phyloP scores from a whole-genome alignment of 2,113 vertebrate genomes.

The Perca schrenkii region DNA sequence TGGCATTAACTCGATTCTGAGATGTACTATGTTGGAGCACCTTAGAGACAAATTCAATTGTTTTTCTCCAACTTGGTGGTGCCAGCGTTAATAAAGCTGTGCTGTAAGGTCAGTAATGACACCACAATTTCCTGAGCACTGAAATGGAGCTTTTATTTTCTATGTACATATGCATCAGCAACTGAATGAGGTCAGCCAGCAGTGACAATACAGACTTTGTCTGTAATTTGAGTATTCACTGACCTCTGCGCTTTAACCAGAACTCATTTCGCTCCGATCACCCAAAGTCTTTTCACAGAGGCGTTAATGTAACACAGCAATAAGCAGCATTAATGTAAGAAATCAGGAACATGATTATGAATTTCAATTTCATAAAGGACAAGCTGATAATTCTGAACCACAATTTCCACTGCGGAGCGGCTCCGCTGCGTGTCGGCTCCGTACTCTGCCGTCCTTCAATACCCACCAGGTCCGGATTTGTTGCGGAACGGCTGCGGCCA shows the following conservation, averaged over 20 bases:
- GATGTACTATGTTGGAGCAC: neutral
- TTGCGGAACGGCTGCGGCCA: too few species aligned
- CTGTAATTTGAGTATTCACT: slow-evolving; percentile 28
- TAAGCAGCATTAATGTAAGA: neutral
- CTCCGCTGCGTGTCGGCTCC: too few species aligned
- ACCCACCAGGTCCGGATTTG: too few species aligned
- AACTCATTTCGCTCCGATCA: slow-evolving; percentile 8
- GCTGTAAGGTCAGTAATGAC: slow-evolving; percentile 32
- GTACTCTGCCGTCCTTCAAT: too few species aligned
- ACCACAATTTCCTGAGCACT: slow-evolving; percentile 12
- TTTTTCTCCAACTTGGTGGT: neutral
- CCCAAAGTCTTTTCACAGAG: slow-evolving; percentile 2
- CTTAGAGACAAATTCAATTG: neutral
- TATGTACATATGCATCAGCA: neutral
- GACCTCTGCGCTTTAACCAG: slow-evolving; percentile 36
- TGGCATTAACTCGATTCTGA: neutral
- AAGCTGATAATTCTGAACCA: neutral
- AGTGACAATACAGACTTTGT: slow-evolving; percentile 29
- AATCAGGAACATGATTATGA: neutral
- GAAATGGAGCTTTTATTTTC: slow-evolving; percentile 40
- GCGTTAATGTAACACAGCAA: neutral
- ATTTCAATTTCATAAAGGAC: neutral
- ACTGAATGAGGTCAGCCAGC: slow-evolving; percentile 46
- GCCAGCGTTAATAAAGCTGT: slow-evolving; percentile 5
- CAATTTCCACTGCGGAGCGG: too few species aligned